phyloP scores from a whole-genome alignment of 92 coral and sea anemone species.

The Palythoa caribaeorum region DNA sequence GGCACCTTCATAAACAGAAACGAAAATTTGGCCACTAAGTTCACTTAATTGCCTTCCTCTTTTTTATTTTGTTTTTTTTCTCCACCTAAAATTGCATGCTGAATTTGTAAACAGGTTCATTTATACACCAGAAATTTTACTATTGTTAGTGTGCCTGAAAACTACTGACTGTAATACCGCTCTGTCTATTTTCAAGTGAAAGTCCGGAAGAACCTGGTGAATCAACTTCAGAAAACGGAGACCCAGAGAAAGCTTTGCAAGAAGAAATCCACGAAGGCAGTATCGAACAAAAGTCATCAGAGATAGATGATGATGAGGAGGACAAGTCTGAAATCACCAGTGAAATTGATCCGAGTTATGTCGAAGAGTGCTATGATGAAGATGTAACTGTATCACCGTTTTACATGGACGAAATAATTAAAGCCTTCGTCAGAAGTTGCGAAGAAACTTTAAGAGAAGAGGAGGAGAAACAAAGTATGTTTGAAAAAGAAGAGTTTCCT shows the following conservation, averaged over 20 bases:
- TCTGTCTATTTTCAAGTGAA: not conserved
- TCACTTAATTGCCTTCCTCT: too few species aligned
- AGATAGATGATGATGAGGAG: not conserved
- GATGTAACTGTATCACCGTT: conserved; percentile 67
- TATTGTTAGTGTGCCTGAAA: too few species aligned
- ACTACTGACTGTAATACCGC: too few species aligned
- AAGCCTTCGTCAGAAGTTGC: conserved; percentile 73
- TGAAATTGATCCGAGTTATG: conserved; percentile 40
- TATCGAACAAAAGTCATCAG: not conserved
- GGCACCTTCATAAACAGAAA: too few species aligned
- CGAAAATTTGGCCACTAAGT: too few species aligned
- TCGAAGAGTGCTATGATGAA: conserved; percentile 57
- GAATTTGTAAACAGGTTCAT: too few species aligned
- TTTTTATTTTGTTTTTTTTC: too few species aligned
- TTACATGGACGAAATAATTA: conserved; percentile 75
- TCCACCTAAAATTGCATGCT: too few species aligned
- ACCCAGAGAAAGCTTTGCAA: not conserved
- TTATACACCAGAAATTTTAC: too few species aligned
- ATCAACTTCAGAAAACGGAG: not conserved
- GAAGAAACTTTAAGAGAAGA: conserved; percentile 50
- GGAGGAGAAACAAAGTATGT: not conserved
- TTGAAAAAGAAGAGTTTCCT: conserved; percentile 65
- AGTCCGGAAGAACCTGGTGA: not conserved
- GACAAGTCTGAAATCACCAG: conserved; percentile 11
- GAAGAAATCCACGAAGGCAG: not conserved